Evolutionary conservation across 2,113 vertebrate genomes (phyloP), one percentile per base, ranked within the genome.

Genomic region (Bolborhynchus lineola): DNA sequence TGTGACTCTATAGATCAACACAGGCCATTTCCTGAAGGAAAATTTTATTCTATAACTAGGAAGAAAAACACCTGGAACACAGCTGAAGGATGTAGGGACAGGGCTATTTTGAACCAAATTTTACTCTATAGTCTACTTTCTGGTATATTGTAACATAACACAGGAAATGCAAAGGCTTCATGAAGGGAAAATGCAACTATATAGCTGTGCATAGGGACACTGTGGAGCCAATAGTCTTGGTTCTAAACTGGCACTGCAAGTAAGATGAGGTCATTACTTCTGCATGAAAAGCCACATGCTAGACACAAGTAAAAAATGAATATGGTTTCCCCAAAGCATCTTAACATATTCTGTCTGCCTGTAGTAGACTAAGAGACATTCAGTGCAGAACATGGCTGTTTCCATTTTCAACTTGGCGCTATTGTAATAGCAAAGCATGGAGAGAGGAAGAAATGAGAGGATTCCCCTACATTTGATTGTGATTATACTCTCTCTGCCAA

Each of bases 21-120:
- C 52, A 92, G 83, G 62, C 41, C 50, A 83, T 93, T 97, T 97
- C 91, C 93, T 92, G 83, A 24, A 68, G 42, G 67, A 88, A 76
- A 88, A 91, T 88, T 96, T 88, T 90, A 76, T 89, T 84, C 64
- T 84, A 17, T 90, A 88, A 86, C 60, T 95, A 88, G 78, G 63
- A 93, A 75, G 74, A 65, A 91, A 86, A 79, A 53, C 69, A 94
- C 83, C 64, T 92, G 84, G 79, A 95, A 60, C 31, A 80, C 11
- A 20, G 70, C 17, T 93, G 82, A 95, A 70, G 57, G 60, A 70
- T 62, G 16, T 21, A 79, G n/a, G 26, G 21, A 52, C 18, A 52
- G 14, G 7, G 11, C 63, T 88, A 64, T 86, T 95, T 71, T 63
- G 50, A 88, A 83, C 5, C 24, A 77, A 59, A 86, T 69, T 96